Percentiles rank a stretch among this genome's conserved stretches.
Conservation (phyloP, 1,140 invertebrate species). For the Pomacea maculata region DNA sequence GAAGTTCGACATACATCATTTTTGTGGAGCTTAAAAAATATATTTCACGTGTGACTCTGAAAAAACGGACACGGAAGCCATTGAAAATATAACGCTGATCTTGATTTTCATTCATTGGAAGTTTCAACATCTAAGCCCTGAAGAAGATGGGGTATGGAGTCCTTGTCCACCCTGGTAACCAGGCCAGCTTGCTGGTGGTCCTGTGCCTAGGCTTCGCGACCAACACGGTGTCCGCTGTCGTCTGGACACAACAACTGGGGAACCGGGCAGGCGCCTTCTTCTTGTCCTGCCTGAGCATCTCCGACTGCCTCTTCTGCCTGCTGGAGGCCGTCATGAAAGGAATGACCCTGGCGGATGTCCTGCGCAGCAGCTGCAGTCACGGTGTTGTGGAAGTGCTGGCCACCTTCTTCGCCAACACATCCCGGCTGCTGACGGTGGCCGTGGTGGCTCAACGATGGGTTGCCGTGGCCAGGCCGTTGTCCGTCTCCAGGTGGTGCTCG, state of each 20-base stretch:
- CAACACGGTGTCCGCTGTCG: neutral
- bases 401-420: neutral
- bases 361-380: neutral
- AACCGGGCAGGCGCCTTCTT: neutral
- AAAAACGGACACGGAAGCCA: no score
- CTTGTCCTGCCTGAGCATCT: neutral
- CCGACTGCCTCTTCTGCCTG: neutral
- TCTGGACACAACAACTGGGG: neutral
- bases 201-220: neutral
- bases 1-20: no score
- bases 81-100: no score
- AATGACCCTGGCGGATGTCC: neutral
- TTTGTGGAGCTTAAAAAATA: no score
- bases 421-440: neutral
- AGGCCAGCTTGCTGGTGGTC: neutral
- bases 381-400: neutral
- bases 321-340: neutral
- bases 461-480: neutral
- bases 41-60: no score
- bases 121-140: no score
- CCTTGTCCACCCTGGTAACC: neutral
- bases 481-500: neutral
- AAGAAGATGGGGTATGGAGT: no score
- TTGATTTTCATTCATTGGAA: no score
- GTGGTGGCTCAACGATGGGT: neutral